Conservation (phyloP, 30 jellyfish, hydroid and myxozoan species). For the Pseudorhiza aurosa region DNA sequence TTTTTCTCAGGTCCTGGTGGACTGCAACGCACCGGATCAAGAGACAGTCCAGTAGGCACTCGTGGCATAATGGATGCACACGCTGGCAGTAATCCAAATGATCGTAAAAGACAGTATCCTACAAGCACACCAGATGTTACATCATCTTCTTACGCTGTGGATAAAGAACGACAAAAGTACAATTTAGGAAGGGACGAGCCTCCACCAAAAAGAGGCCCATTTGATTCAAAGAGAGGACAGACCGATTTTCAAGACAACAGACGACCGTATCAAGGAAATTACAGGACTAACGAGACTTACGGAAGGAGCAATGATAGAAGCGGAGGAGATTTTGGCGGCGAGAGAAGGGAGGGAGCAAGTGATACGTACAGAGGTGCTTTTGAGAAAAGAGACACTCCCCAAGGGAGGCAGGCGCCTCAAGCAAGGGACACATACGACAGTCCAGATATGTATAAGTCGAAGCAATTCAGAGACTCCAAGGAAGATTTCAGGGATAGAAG, state of each 20-base stretch:
- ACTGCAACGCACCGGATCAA: slow-evolving; percentile 10
- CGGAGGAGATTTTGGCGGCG: not conserved
- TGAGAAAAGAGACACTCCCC: not conserved
- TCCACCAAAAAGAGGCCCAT: slow-evolving; percentile 21
- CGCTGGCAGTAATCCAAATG: not conserved
- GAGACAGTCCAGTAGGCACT: slow-evolving; percentile 1
- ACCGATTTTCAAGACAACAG: slow-evolving; percentile 25
- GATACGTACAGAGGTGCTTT: not conserved
- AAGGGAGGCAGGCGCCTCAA: not conserved
- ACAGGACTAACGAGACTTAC: not conserved
- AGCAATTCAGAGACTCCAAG: not conserved
- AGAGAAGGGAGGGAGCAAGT: not conserved
- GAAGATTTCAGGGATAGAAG: slow-evolving; percentile 1
- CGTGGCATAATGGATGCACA: slow-evolving; percentile 11
- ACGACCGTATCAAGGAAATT: slow-evolving; percentile 24
- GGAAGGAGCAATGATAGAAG: slow-evolving; percentile 4
- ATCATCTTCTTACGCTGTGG: not conserved
- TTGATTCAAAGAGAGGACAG: slow-evolving; percentile 20
- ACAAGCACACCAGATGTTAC: not conserved
- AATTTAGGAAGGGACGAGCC: slow-evolving; percentile 25
- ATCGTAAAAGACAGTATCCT: slow-evolving; percentile 4
- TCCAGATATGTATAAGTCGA: not conserved
- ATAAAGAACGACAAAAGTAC: not conserved
- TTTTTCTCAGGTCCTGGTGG: not conserved
- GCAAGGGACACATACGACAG: not conserved